These are phyloP conservation scores for Epinephelus fuscoguttatus DNA, from an alignment of 2,113 vertebrate genomes.

Conservation along the genomic window DNA sequence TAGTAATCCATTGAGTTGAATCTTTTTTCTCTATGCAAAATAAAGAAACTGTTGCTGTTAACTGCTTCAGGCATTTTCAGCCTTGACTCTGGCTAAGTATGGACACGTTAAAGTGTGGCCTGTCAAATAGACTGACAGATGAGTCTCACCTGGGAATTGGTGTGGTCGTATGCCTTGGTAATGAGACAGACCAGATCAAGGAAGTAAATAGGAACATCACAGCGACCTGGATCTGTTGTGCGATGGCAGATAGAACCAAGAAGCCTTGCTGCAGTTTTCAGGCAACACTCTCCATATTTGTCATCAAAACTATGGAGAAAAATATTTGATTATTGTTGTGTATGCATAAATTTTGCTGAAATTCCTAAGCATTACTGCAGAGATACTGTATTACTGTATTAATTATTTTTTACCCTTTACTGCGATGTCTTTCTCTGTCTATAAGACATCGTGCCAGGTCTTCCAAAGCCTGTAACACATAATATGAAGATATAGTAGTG, in stretches of 20 bases:
- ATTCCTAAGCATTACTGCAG: not conserved
- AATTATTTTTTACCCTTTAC: conserved; percentile 7
- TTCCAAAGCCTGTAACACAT: conserved; percentile 16
- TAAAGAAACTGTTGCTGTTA: not conserved
- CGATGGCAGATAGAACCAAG: conserved; percentile 33
- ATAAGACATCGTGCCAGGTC: not conserved
- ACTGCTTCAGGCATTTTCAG: no score
- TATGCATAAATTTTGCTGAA: not conserved
- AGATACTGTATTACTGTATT: not conserved
- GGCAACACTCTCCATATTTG: conserved; percentile 44
- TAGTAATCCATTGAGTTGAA: not conserved
- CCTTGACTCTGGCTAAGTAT: not conserved
- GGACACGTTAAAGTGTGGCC: no score
- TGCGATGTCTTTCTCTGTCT: fast-evolving
- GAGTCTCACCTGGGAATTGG: conserved; percentile 23
- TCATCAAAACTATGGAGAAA: conserved; percentile 33
- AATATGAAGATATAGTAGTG: not conserved
- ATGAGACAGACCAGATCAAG: conserved; percentile 50
- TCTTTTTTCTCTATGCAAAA: not conserved
- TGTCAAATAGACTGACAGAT: not conserved
- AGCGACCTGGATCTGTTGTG: not conserved
- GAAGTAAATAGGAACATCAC: conserved; percentile 26
- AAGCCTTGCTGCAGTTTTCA: conserved; percentile 46
- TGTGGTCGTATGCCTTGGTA: not conserved
- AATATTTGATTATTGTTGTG: not conserved